These are phyloP conservation scores for Mormyrus hasselquistii DNA, from an alignment of 2,797 vertebrate species.

Conservation along the genomic window DNA sequence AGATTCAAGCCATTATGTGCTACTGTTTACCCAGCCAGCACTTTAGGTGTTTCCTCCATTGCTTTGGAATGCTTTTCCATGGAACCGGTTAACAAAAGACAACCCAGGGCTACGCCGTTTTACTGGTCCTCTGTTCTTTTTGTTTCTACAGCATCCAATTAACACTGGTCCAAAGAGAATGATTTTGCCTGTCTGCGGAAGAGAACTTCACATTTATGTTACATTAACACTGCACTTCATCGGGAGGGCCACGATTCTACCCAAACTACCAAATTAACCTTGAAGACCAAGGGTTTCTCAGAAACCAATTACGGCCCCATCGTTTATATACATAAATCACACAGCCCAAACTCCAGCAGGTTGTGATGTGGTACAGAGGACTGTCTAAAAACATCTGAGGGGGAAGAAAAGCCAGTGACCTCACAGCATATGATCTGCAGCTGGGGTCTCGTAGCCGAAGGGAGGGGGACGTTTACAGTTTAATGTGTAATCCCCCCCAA, in stretches of 20 bases:
- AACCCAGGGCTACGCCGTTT: background rate
- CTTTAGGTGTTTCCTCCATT: background rate
- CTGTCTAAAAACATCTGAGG: background rate
- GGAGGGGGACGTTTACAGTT: background rate
- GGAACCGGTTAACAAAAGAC: background rate
- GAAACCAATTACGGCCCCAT: background rate
- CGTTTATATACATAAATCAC: background rate
- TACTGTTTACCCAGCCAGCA: background rate
- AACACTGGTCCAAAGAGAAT: background rate
- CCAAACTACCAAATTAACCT: background rate
- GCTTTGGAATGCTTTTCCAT: background rate
- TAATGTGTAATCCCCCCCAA: constrained; percentile 47
- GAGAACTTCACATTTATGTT: background rate
- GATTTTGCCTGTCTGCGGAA: background rate
- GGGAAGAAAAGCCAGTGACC: background rate
- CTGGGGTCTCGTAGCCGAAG: background rate
- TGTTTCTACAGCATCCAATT: background rate
- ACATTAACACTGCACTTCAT: background rate
- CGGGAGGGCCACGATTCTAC: background rate
- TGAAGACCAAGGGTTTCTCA: background rate
- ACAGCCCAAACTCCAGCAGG: background rate
- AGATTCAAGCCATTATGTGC: background rate
- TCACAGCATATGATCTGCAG: background rate
- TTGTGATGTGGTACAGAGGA: background rate
- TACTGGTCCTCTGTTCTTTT: background rate